Base-by-base conservation (phyloP, 1,140 invertebrate species). In the Cotesia typhae region DNA sequence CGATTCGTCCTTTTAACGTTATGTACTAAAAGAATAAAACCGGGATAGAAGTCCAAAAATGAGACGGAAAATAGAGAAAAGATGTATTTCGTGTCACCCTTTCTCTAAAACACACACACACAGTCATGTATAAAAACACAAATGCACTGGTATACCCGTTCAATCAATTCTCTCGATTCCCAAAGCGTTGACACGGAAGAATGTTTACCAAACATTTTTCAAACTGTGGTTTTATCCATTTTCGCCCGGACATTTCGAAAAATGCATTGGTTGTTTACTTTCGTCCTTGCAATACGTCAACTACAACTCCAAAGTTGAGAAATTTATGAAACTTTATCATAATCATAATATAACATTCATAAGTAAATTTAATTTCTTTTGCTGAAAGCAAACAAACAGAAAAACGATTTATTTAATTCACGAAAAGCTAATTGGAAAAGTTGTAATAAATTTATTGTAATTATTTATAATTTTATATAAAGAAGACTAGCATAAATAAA, bases 141-240 rank as follows among this genome's bases (percentile, higher is more conserved):
- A 9, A 47, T 47, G 10, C 10, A 47, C 10, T 9, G 2, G 10
- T 37, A 28, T 14, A 63, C 14, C 10, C 10, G 41, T 53, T 67
- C 47, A 67, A 67, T 67, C 52, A 55, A 67, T 67, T 67, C 66
- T 67, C 47, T 67, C 10, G 51, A 52, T 67, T 53, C 51, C 20
- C 47, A 35, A 67, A 53, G 66, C 66, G 52, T 67, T 67, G 51
- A 67, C 66, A 67, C 35, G 66, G 66, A 67, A 67, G 52, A 67
- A 14, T 67, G 66, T 67, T 67, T 67, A 67, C 66, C 66, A 67
- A 67, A 67, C 66, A 67, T 67, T 67, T 67, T n/a, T 67, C 51
- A 67, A 67, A 67, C 41, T 66, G 66, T 67, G 66, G 51, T 53
- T 67, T 67, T 67, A 53, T 28, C 66, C 47, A 67, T 67, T 67